Evolutionary conservation across 2,888 invertebrate genomes (phyloP).

Genomic region (Mactromeris polynyma): DNA sequence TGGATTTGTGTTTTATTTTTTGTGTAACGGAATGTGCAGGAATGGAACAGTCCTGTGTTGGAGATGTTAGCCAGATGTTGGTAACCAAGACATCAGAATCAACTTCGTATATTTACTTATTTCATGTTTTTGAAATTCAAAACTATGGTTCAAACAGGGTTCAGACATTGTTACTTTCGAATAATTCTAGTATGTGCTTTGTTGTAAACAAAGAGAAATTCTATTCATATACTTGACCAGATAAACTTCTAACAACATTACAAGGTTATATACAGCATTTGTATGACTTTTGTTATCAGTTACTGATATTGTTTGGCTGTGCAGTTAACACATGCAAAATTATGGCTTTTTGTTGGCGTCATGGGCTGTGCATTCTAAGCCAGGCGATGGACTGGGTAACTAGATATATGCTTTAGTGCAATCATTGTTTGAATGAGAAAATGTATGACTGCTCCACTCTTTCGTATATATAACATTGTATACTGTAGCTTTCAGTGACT

Average conservation of each 20-base stretch:
- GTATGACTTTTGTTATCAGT: not conserved
- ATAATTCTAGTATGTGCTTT: not conserved
- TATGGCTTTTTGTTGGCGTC: not conserved
- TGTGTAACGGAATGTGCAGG: not conserved
- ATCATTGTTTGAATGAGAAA: conserved; percentile 31
- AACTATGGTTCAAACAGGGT: not conserved
- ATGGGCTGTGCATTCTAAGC: not conserved
- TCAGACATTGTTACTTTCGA: not conserved
- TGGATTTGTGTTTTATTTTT: not conserved
- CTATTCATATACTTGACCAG: not conserved
- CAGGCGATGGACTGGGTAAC: conserved; percentile 26
- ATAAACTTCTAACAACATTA: too few species aligned
- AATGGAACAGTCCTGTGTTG: not conserved
- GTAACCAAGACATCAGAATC: not conserved
- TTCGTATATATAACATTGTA: not conserved
- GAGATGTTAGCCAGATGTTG: not conserved
- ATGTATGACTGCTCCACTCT: conserved; percentile 12
- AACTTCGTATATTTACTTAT: not conserved
- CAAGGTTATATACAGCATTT: not conserved
- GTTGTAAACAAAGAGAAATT: not conserved
- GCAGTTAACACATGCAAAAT: not conserved
- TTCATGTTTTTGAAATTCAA: not conserved
- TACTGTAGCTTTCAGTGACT: conserved; percentile 2
- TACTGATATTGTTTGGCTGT: not conserved
- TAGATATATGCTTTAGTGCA: conserved; percentile 30